These are phyloP conservation scores for Siphlonurus alternatus DNA, from an alignment of 2,888 invertebrate species.

Conservation along the genomic window DNA sequence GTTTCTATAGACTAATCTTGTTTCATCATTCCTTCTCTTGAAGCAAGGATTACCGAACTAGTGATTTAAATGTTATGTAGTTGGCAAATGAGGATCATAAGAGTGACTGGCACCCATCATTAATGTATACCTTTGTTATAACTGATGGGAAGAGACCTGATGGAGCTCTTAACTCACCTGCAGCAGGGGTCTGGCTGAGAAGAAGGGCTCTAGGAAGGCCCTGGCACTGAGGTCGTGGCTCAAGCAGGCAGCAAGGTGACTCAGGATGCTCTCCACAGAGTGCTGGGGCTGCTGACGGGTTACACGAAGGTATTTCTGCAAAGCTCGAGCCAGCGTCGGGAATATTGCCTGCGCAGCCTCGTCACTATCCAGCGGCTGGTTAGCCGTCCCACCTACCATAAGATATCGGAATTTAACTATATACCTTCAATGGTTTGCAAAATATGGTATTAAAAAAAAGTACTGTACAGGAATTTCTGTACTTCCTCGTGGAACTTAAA, in stretches of 20 bases:
- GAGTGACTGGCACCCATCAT: too few relatives aligned
- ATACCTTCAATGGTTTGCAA: constrained; percentile 5
- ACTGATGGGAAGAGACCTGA: too few relatives aligned
- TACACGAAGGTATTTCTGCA: constrained; percentile 90
- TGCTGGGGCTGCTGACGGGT: constrained; percentile 93
- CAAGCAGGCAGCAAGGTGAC: constrained; percentile 79
- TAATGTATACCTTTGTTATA: too few relatives aligned
- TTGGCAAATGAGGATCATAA: too few relatives aligned
- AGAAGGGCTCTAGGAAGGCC: constrained; percentile 88
- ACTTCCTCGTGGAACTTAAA: too few relatives aligned
- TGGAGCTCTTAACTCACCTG: constrained; percentile 36
- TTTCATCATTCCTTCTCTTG: too few relatives aligned
- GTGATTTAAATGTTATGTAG: too few relatives aligned
- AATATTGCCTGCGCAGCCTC: constrained; percentile 97
- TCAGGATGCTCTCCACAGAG: constrained; percentile 82
- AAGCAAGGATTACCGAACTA: too few relatives aligned
- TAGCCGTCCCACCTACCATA: neutral
- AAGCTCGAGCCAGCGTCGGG: constrained; percentile 85
- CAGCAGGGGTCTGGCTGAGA: constrained; percentile 67
- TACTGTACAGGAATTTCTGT: too few relatives aligned
- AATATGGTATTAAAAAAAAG: too few relatives aligned
- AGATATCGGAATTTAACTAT: neutral
- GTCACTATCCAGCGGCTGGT: constrained; percentile 57
- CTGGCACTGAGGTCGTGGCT: constrained; percentile 87
- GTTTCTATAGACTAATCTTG: too few relatives aligned